Evolutionary conservation across 2,888 invertebrate genomes (phyloP).

Genomic region (Podabrus alpinus): DNA sequence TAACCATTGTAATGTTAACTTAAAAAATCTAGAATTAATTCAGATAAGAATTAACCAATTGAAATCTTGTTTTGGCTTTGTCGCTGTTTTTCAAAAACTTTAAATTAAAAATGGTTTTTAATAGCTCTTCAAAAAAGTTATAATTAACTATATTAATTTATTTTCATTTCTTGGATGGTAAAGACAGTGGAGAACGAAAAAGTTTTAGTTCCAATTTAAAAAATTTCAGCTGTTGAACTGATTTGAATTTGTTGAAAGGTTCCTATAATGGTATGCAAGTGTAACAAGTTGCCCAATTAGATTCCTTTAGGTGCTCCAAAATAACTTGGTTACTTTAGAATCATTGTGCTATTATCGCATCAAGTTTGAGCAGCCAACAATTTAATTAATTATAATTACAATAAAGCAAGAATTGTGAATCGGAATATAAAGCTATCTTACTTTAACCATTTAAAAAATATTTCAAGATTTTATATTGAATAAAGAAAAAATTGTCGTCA

Average conservation of each 20-base stretch:
- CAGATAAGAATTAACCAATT: too few relatives aligned
- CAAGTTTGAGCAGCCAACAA: not conserved
- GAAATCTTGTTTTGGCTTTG: not conserved
- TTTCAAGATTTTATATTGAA: not conserved
- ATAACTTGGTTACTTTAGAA: not conserved
- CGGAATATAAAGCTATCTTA: not conserved
- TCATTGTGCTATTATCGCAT: not conserved
- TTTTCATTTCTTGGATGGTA: too few relatives aligned
- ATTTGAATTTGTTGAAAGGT: not conserved
- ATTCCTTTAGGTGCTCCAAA: not conserved
- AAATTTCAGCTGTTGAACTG: not conserved
- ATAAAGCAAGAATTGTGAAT: not conserved
- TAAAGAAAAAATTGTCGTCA: not conserved
- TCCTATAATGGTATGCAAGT: not conserved
- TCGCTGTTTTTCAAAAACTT: not conserved
- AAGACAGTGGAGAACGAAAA: too few relatives aligned
- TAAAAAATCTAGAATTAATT: too few relatives aligned
- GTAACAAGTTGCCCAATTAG: not conserved
- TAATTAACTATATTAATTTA: too few relatives aligned
- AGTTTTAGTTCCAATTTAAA: too few relatives aligned
- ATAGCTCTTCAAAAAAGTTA: too few relatives aligned
- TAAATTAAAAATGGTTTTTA: too few relatives aligned
- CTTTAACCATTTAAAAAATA: not conserved
- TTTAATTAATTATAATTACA: not conserved
- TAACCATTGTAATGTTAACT: not conserved